These are phyloP conservation scores for Coenonympha glycerion DNA, from an alignment of 2,888 invertebrate genomes.

Conservation along the genomic window DNA sequence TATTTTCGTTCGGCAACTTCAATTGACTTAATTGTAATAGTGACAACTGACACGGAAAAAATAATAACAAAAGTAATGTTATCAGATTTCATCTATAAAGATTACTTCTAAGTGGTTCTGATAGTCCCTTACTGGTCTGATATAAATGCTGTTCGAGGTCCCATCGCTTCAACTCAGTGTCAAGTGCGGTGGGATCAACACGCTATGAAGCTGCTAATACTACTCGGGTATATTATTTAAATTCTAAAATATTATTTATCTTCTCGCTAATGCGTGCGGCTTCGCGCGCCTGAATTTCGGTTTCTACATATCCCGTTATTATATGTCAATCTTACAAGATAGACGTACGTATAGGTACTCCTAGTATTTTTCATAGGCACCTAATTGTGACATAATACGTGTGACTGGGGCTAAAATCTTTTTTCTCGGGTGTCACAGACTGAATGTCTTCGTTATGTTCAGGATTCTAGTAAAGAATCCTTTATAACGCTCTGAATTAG, in stretches of 20 bases:
- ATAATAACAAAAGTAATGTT: not conserved
- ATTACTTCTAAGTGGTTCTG: not conserved
- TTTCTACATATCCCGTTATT: not conserved
- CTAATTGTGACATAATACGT: no score
- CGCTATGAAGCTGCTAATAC: not conserved
- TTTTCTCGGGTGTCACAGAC: no score
- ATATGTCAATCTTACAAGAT: no score
- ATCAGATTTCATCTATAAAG: not conserved
- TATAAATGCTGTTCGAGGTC: constrained; percentile 2
- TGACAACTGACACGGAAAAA: not conserved
- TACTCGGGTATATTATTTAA: not conserved
- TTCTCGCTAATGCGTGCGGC: not conserved
- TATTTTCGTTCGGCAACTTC: no score
- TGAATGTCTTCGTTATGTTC: no score
- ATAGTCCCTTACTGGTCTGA: not conserved
- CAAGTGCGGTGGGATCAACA: not conserved
- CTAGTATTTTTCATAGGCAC: no score
- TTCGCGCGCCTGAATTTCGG: not conserved
- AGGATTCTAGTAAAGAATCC: no score
- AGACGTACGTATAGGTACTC: no score
- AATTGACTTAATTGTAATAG: no score
- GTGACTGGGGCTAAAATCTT: no score
- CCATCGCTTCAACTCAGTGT: not conserved
- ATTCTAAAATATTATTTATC: not conserved
- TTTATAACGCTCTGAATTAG: no score